Evolutionary conservation across 2,888 invertebrate species (phyloP).

Genomic region (Escarpia spicata): DNA sequence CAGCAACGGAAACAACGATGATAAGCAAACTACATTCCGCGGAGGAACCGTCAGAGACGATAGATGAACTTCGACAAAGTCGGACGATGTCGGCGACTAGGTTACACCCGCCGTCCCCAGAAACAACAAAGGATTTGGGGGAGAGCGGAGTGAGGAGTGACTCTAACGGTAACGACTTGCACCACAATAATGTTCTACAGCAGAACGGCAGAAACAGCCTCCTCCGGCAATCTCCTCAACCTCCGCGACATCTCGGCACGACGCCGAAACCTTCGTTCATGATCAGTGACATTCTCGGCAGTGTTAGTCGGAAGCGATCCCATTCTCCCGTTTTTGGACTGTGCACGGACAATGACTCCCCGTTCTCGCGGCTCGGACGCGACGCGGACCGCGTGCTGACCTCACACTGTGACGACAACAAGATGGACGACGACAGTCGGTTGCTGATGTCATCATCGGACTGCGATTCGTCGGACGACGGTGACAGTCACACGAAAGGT

Average conservation of each 20-base stretch:
- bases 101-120: not conserved
- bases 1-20: not conserved
- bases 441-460: not conserved
- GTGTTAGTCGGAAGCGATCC: not conserved
- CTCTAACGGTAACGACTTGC: not conserved
- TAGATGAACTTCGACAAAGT: not conserved
- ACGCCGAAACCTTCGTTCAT: slow-evolving; percentile 24
- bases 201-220: not conserved
- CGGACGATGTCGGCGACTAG: not conserved
- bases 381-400: not conserved
- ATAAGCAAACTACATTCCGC: not conserved
- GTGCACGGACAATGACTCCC: not conserved
- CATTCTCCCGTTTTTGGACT: not conserved
- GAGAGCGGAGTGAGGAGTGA: not conserved
- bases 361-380: not conserved
- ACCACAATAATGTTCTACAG: not conserved
- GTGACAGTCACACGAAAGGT: not conserved
- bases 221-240: not conserved
- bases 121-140: not conserved
- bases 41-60: not conserved
- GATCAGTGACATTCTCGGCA: slow-evolving; percentile 27
- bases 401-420: slow-evolving; percentile 7
- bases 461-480: not conserved
- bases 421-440: slow-evolving; percentile 3
- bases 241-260: not conserved